phyloP scores from a whole-genome alignment of 2,113 vertebrate genomes.

The Macaca nemestrina region DNA sequence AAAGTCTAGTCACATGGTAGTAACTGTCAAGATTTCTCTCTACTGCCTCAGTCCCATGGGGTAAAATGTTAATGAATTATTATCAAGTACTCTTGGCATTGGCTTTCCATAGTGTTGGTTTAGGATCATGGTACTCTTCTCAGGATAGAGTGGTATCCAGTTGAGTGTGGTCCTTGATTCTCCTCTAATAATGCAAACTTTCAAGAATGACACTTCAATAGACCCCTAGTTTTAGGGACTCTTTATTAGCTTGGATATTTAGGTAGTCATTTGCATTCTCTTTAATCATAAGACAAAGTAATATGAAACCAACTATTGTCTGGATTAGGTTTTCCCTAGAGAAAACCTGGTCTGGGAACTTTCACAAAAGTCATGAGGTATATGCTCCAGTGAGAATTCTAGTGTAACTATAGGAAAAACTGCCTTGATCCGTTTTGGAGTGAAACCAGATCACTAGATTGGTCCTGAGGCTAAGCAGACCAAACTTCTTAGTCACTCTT shows the following conservation, averaged over 20 bases:
- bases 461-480: background rate
- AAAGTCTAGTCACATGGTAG: constrained; percentile 34
- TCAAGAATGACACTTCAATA: background rate
- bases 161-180: constrained; percentile 13
- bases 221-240: constrained; percentile 20
- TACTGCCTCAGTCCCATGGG: background rate
- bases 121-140: background rate
- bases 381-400: background rate
- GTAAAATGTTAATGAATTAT: constrained; percentile 40
- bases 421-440: background rate
- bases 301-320: background rate
- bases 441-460: constrained; percentile 14
- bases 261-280: constrained; percentile 27
- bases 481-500: constrained; percentile 1
- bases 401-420: background rate
- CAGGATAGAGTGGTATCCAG: background rate
- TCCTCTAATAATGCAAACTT: background rate
- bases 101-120: background rate
- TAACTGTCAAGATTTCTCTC: constrained; percentile 24
- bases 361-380: background rate
- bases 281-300: constrained; percentile 40
- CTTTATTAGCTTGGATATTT: constrained; percentile 39
- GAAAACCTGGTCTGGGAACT: constrained; percentile 32
- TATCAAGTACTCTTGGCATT: background rate
- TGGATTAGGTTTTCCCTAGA: background rate